Evolutionary conservation across 2,888 invertebrate genomes (phyloP), one percentile per base, ranked within the genome.

Genomic region (Ditula angustiorana): DNA sequence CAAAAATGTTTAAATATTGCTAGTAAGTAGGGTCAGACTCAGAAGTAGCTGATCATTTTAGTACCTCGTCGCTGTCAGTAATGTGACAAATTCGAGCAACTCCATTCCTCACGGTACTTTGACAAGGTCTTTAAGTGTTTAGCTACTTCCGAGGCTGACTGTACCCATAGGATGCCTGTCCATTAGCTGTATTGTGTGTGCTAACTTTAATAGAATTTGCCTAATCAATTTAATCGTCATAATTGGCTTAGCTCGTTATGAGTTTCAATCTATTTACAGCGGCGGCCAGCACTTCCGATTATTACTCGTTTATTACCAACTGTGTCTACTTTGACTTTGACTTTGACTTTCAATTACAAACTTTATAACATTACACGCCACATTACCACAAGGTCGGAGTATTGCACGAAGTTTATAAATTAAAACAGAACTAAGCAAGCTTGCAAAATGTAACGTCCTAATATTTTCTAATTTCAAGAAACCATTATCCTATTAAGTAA

Each of bases 211-310:
- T 21, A 13, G 5, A 47, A 28, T 55, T 41, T 41, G 19, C 10
- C 19, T 41, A 30, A 26, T 35, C 24, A 2, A 21, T 26, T 13
- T 55, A 55, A 55, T 55, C 26, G 47, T 37, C 35, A 16, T 47
- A 55, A 61, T 61, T 49, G 16, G 47, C 47, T 61, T 55, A 10
- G 28, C 46, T 33, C 11, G 41, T 41, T 49, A 44, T 24, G 46
- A n/a, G 37, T 8, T 30, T 50, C 21, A 50, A 50, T 50, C 30
- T 55, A 30, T 41, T 52, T 16, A 49, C 35, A 16, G 16, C 41
- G 2, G 10, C 28, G 41, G 62, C 23, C 47, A 4, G 50, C 16
- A 30, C 55, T 46, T 21, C n/a, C 46, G 2, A 5, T 41, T 41
- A 41, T 41, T 41, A 19, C 41, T n/a, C 46, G 2, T 10, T 41